Base-by-base conservation (phyloP, 2,113 vertebrate species). In the Pavo muticus region DNA sequence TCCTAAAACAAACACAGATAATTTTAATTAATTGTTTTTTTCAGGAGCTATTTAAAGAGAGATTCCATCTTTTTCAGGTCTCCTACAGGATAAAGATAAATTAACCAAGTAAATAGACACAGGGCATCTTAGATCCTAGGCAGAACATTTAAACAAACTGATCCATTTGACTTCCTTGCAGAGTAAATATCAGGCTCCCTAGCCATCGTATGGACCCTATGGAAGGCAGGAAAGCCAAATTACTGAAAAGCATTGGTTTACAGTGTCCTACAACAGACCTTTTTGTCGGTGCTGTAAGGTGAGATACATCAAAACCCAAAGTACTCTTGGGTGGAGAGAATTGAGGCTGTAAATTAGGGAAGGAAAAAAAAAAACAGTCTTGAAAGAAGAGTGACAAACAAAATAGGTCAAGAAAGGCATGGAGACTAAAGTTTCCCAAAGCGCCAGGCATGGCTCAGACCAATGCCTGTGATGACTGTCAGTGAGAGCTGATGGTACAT, bases 21-120 rank as follows among this genome's bases (percentile, higher is more conserved):
- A 84, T 63, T 87, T 83, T 50, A 94, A 96, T 95, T 74, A 87
- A 84, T 72, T 84, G 75, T 44, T 96, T 88, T 88, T 86, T 79
- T 54, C 75, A 84, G 88, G 10, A 91, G 42, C 18, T 1, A 5
- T 68, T 91, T 84, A 80, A 94, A 93, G 56, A 93, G 30, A 69
- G 88, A 61, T 10, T 39, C 3, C 4, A 1, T 37, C 75, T 79
- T 88, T 95, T 74, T 32, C 61, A 88, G 79, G 50, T 64, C 67
- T 95, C 64, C 32, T 63, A 54, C 6, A 39, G 76, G 69, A 86
- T 60, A 89, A 94, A 72, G 35, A 57, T 89, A 90, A 94, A 64
- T 77, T 77, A 94, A 80, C 2, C 1, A 56, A 86, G 64, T 90
- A 91, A 84, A 92, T 2, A 93, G 78, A 79, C 48, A 56, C 24